Percentiles rank a stretch among this genome's conserved stretches.
phyloP scores from a whole-genome alignment of 2,888 invertebrate genomes.

The Dusona sp. region DNA sequence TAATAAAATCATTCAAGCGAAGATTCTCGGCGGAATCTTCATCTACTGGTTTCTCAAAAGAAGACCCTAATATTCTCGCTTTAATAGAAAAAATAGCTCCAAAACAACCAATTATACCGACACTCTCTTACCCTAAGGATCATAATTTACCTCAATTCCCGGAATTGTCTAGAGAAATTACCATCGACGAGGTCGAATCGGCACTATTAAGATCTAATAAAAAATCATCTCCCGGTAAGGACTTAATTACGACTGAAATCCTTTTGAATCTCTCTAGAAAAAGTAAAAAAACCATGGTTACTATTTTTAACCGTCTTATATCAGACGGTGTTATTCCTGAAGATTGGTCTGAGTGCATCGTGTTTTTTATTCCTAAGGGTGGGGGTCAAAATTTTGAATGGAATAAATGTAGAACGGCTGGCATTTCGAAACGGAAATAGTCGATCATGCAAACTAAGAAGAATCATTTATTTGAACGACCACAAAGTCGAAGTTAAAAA shows the following conservation, averaged over 20 bases:
- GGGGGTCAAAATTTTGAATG: slow-evolving; percentile 3
- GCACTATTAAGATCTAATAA: neutral
- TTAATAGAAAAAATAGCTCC: neutral
- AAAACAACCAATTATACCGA: neutral
- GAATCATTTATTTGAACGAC: no score
- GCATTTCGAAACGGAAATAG: no score
- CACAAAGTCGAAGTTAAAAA: neutral
- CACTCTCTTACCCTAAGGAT: neutral
- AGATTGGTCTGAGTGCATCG: no score
- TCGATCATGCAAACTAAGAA: no score
- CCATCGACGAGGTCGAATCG: neutral
- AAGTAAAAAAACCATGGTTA: no score
- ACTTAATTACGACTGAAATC: neutral
- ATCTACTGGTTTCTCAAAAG: no score
- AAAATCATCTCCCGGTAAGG: neutral
- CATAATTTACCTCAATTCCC: neutral
- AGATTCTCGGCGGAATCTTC: no score
- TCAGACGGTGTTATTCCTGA: no score
- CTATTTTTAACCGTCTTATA: no score
- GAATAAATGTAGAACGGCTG: neutral
- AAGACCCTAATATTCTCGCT: neutral
- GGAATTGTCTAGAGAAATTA: neutral
- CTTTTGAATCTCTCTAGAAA: neutral
- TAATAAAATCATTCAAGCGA: no score
- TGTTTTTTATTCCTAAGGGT: neutral